These are phyloP conservation scores for Ictalurus furcatus DNA, from an alignment of 2,113 vertebrate genomes.

Conservation along the genomic window DNA sequence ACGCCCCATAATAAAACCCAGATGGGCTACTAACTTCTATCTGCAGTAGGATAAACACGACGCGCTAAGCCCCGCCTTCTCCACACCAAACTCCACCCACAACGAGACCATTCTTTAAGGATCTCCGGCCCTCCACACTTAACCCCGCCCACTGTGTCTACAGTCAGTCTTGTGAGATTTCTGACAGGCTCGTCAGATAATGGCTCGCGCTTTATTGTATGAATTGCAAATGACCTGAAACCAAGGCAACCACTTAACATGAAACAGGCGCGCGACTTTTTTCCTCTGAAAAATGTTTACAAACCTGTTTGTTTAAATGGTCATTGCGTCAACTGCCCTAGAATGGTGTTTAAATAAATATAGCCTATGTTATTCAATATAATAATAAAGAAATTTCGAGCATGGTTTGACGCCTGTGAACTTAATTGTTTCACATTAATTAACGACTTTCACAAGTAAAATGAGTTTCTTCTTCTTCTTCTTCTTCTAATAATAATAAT, in stretches of 20 bases:
- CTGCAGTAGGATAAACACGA: background rate
- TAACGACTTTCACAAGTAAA: too few species aligned
- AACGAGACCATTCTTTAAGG: background rate
- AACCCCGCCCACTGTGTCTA: background rate
- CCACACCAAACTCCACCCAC: background rate
- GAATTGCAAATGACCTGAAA: background rate
- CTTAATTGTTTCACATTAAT: too few species aligned
- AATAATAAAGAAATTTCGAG: too few species aligned
- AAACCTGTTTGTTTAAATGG: background rate
- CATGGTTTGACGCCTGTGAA: too few species aligned
- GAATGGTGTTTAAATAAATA: too few species aligned
- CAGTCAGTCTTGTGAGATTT: background rate
- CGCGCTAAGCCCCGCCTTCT: background rate
- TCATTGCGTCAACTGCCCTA: background rate
- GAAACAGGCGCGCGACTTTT: background rate
- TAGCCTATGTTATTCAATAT: too few species aligned
- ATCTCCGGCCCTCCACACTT: too few species aligned
- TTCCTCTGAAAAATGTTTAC: background rate
- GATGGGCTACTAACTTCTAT: background rate
- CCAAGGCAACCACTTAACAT: background rate
- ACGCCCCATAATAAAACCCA: background rate
- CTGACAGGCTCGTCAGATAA: background rate
- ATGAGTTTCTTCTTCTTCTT: too few species aligned
- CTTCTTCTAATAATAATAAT: too few species aligned
- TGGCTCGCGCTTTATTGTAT: background rate